Conservation (phyloP, 1,140 invertebrate species). For the Archegozetes longisetosus region DNA sequence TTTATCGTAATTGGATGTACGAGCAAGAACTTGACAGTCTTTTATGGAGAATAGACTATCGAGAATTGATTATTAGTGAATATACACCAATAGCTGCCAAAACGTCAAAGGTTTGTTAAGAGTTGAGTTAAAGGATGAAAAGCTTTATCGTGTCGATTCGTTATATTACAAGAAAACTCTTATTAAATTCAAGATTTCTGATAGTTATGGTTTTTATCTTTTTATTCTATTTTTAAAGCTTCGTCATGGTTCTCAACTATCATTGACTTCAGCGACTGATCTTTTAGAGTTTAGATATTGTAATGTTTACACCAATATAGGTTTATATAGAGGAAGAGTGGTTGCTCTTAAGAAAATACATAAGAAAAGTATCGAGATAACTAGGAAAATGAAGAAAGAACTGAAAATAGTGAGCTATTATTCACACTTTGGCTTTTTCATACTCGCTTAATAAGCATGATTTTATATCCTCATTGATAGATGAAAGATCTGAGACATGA, state of each 20-base stretch:
- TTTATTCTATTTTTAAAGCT: too few species aligned
- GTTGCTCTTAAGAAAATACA: conserved; percentile 71
- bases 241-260: too few species aligned
- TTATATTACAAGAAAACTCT: conserved; percentile 55
- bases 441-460: too few species aligned
- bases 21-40: conserved; percentile 92
- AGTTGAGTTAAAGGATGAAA: conserved; percentile 31
- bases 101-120: conserved; percentile 4
- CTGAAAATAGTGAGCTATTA: conserved; percentile 61
- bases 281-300: too few species aligned
- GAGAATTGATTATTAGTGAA: conserved; percentile 43
- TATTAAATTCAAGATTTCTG: too few species aligned
- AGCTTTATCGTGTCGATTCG: conserved; percentile 69
- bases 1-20: conserved; percentile 92
- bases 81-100: conserved; percentile 16
- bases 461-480: too few species aligned
- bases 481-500: conserved; percentile 76
- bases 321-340: conserved; percentile 65
- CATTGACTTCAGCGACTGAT: too few species aligned
- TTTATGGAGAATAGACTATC: conserved; percentile 82
- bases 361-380: conserved; percentile 74
- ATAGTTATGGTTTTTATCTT: too few species aligned
- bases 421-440: too few species aligned
- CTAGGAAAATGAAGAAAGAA: conserved; percentile 80
- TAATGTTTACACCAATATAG: too few species aligned